phyloP scores from a whole-genome alignment of 1,140 invertebrate genomes.

The Probaryconus sp. region DNA sequence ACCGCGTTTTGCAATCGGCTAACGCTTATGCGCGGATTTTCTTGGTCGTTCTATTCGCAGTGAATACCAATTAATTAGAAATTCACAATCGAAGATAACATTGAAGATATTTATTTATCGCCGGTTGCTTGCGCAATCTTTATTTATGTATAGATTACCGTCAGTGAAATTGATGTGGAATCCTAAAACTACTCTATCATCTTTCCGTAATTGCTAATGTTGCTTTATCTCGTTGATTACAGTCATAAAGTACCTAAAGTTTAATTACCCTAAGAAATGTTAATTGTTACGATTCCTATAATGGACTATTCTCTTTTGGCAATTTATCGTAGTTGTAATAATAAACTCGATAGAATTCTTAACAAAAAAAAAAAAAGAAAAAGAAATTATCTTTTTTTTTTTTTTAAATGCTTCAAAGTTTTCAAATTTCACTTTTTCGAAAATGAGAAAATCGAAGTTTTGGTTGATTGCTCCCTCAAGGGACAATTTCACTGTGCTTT shows the following conservation, averaged over 20 bases:
- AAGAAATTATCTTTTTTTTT: no score
- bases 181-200: constrained; percentile 29
- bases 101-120: constrained; percentile 54
- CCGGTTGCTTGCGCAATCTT: constrained; percentile 29
- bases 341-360: no score
- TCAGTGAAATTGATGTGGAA: constrained; percentile 41
- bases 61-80: constrained; percentile 51
- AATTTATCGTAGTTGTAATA: no score
- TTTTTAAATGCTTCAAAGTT: no score
- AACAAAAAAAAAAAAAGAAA: no score
- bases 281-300: constrained; percentile 21
- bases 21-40: constrained; percentile 28
- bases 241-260: constrained; percentile 9
- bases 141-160: constrained; percentile 43
- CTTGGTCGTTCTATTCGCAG: constrained; percentile 30
- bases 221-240: constrained; percentile 32
- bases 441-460: no score
- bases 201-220: constrained; percentile 36
- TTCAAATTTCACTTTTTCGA: no score
- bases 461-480: background rate
- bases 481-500: constrained; percentile 13
- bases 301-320: no score
- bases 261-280: constrained; percentile 38
- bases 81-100: constrained; percentile 56
- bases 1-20: constrained; percentile 42